Conservation (phyloP, 2,888 invertebrate genomes). For the Eremobia ochroleuca region DNA sequence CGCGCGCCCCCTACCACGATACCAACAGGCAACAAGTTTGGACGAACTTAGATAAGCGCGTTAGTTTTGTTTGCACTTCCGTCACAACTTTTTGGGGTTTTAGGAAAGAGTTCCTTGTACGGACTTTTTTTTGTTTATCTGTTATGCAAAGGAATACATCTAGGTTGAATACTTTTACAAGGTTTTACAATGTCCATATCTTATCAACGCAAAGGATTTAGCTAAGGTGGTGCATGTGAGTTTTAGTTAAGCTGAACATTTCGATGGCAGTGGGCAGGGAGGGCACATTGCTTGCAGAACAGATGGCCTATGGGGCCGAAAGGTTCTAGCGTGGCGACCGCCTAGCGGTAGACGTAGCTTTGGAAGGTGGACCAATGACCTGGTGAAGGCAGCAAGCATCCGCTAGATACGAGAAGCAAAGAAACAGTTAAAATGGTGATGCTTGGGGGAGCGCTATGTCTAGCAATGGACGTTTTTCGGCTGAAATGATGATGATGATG, state of each 20-base stretch:
- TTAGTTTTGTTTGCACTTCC: slow-evolving; percentile 76
- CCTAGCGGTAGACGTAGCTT: too few species aligned
- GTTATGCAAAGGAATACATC: neutral
- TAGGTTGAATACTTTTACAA: slow-evolving; percentile 11
- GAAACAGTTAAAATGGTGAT: too few species aligned
- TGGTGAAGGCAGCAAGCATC: too few species aligned
- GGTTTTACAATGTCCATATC: slow-evolving; percentile 29
- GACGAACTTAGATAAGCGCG: slow-evolving; percentile 78
- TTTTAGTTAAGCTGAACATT: slow-evolving; percentile 17
- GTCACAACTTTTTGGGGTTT: slow-evolving; percentile 58
- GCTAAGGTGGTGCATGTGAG: neutral
- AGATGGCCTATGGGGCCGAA: too few species aligned
- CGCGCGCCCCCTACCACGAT: slow-evolving; percentile 70
- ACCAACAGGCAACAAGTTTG: slow-evolving; percentile 59
- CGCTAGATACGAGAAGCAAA: too few species aligned
- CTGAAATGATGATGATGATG: too few species aligned
- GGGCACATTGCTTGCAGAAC: too few species aligned
- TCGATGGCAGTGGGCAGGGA: too few species aligned
- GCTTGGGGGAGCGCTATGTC: too few species aligned
- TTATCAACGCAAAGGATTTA: slow-evolving; percentile 43
- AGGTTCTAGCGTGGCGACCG: too few species aligned
- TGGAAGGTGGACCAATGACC: too few species aligned
- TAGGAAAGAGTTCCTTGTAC: slow-evolving; percentile 52
- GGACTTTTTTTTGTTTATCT: slow-evolving; percentile 7
- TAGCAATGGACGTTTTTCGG: too few species aligned